Conservation (phyloP, 30 jellyfish, hydroid and myxozoan genomes). For the Rhopilema esculentum region DNA sequence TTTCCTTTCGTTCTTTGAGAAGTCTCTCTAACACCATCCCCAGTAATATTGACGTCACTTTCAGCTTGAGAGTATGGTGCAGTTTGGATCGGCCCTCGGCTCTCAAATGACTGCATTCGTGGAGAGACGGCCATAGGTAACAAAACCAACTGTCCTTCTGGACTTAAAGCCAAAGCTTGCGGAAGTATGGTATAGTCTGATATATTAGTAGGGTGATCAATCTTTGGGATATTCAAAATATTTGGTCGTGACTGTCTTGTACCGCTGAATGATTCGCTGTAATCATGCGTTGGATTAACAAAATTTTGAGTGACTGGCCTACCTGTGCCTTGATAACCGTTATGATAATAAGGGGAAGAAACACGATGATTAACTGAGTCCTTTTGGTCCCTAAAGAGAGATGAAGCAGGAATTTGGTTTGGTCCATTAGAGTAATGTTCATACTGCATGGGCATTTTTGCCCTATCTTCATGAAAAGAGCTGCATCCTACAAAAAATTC, state of each 20-base stretch:
- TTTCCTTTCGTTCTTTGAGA: neutral
- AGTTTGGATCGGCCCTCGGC: neutral
- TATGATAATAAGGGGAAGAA: neutral
- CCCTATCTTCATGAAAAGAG: neutral
- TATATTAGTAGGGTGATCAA: conserved; percentile 21
- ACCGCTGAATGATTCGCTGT: neutral
- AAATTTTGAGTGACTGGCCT: neutral
- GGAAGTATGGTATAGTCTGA: conserved; percentile 73
- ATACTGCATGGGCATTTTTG: neutral
- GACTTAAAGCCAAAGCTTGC: conserved; percentile 82
- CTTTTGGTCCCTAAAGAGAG: neutral
- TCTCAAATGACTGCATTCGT: conserved; percentile 1
- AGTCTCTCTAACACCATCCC: neutral
- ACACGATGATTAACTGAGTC: neutral
- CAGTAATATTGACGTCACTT: neutral
- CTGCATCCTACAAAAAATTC: neutral
- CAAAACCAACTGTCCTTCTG: conserved; percentile 74
- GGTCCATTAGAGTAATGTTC: neutral
- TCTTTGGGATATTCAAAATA: neutral
- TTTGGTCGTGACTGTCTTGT: neutral
- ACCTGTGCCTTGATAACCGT: neutral
- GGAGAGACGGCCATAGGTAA: conserved; percentile 83
- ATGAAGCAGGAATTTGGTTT: neutral
- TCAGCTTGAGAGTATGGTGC: neutral
- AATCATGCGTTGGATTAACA: neutral